phyloP scores from a whole-genome alignment of 2,888 invertebrate genomes.

The Odontothrips loti region DNA sequence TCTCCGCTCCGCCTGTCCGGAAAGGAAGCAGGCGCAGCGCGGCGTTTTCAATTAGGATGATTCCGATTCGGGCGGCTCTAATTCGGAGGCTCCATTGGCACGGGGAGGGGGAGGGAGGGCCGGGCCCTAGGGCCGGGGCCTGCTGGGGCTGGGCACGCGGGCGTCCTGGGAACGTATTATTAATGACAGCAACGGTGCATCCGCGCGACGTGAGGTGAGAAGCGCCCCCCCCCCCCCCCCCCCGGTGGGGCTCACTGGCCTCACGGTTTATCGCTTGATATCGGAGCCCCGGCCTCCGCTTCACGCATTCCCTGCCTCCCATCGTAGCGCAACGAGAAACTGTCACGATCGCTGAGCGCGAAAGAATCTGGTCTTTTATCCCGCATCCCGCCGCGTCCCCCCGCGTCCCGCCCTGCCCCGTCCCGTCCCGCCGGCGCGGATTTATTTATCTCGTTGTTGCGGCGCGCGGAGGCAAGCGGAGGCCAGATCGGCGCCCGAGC shows the following conservation, averaged over 20 bases:
- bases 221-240: not conserved
- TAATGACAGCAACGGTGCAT: conserved; percentile 2
- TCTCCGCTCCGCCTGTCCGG: too few species aligned
- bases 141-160: not conserved
- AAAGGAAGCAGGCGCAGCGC: not conserved
- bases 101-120: not conserved
- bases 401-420: too few species aligned
- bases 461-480: not conserved
- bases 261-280: conserved; percentile 16
- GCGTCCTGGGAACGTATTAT: not conserved
- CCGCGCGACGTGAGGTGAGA: not conserved
- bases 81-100: too few species aligned
- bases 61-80: not conserved
- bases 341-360: not conserved
- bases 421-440: not conserved
- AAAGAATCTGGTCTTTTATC: not conserved
- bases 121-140: not conserved
- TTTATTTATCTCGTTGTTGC: not conserved
- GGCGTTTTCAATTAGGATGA: not conserved
- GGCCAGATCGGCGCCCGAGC: not conserved
- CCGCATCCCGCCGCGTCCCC: too few species aligned
- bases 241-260: not conserved
- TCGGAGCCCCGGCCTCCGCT: not conserved
- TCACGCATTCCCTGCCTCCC: too few species aligned
- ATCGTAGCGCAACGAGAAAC: too few species aligned